phyloP scores from a whole-genome alignment of 2,797 vertebrate genomes.

The Parauchenoglanis ngamensis region DNA sequence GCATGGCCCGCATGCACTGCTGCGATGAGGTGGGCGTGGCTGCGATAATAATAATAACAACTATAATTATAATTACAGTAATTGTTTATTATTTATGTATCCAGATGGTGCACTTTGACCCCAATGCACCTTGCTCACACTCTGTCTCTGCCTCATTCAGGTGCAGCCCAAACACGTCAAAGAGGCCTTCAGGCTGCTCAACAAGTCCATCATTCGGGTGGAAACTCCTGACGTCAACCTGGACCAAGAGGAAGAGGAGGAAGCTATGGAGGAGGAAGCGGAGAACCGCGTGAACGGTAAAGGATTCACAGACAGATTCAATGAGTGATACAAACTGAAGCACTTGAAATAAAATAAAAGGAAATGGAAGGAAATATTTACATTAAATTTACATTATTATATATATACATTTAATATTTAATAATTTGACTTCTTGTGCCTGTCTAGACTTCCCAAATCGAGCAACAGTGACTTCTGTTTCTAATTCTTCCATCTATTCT shows the following conservation, averaged over 20 bases:
- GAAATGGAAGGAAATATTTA: neutral
- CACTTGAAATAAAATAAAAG: neutral
- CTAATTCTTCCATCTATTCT: neutral
- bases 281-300: constrained; percentile 75
- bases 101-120: neutral
- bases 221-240: constrained; percentile 97
- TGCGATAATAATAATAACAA: too few species aligned
- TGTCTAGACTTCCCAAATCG: neutral
- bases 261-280: constrained; percentile 74
- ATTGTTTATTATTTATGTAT: too few species aligned
- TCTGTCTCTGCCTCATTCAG: constrained; percentile 65
- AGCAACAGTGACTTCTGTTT: neutral
- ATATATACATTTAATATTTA: too few species aligned
- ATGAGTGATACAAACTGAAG: neutral
- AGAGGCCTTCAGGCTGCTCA: constrained; percentile 94
- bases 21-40: constrained; percentile 86
- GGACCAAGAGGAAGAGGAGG: constrained; percentile 88
- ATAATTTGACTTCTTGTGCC: neutral
- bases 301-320: neutral
- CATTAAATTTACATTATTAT: too few species aligned
- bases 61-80: too few species aligned
- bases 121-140: neutral
- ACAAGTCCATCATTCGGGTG: constrained; percentile 97
- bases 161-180: constrained; percentile 98
- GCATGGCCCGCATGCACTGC: constrained; percentile 98